Evolutionary conservation across 2,888 invertebrate species (phyloP).

Genomic region (Willowsia nigromaculata): DNA sequence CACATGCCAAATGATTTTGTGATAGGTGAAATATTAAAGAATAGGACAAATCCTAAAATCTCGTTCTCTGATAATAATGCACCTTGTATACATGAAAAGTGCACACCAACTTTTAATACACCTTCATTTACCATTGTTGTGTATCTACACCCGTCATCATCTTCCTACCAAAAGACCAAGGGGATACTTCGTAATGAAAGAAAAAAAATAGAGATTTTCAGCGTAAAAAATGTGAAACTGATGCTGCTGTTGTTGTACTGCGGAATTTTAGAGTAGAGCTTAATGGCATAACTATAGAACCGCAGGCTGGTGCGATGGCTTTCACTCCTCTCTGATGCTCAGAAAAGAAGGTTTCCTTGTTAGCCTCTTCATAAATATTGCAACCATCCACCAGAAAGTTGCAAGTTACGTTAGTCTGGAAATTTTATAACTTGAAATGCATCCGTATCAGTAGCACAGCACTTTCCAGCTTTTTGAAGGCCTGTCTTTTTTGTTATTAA

Average conservation of each 20-base stretch:
- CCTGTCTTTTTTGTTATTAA: neutral
- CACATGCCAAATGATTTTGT: too few relatives aligned
- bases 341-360: neutral
- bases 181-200: neutral
- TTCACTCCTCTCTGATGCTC: neutral
- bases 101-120: neutral
- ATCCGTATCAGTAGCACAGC: neutral
- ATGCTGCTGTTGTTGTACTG: neutral
- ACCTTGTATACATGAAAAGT: neutral
- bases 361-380: neutral
- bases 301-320: neutral
- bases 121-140: slow-evolving; percentile 8
- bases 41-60: too few relatives aligned
- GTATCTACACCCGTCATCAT: neutral
- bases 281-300: neutral
- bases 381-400: neutral
- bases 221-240: neutral
- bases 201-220: neutral
- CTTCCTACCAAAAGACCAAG: neutral
- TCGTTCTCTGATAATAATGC: slow-evolving; percentile 29
- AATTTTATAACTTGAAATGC: neutral
- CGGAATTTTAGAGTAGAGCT: neutral
- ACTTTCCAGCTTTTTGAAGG: neutral
- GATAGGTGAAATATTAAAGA: too few relatives aligned
- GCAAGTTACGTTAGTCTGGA: neutral